Conservation (phyloP, 2,113 vertebrate species). For the Paradoxurus hermaphroditus region DNA sequence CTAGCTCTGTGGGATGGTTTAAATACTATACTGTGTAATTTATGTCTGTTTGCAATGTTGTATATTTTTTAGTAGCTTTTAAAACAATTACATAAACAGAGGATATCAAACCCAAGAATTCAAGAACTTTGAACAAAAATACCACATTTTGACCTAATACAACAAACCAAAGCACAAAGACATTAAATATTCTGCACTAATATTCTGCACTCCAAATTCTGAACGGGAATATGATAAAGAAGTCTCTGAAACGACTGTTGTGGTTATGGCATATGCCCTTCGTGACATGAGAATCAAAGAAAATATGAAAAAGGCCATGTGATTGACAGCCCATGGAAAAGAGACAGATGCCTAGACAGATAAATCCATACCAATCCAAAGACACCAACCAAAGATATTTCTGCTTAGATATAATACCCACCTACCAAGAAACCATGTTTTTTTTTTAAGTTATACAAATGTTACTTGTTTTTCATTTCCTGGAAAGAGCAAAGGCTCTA, state of each 20-base stretch:
- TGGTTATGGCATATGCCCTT: neutral
- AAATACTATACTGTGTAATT: neutral
- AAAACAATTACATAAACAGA: neutral
- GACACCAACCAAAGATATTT: neutral
- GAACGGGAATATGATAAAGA: neutral
- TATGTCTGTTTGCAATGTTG: neutral
- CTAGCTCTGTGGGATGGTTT: neutral
- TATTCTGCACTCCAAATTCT: neutral
- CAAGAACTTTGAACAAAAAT: conserved; percentile 9
- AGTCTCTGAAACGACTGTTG: neutral
- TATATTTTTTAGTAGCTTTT: neutral
- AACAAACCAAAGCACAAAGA: neutral
- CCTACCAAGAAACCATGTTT: neutral
- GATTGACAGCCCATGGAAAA: neutral
- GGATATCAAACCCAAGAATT: neutral
- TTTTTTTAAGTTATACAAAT: neutral
- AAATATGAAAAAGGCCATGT: neutral
- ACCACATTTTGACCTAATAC: neutral
- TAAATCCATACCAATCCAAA: neutral
- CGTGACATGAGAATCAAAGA: neutral
- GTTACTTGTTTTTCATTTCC: neutral
- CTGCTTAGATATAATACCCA: neutral
- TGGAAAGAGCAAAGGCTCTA: neutral
- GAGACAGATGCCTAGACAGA: neutral
- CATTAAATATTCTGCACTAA: neutral